Evolutionary conservation across 2,888 invertebrate species (phyloP), one percentile per base, ranked within the genome.

Genomic region (Lomographa bimaculata): DNA sequence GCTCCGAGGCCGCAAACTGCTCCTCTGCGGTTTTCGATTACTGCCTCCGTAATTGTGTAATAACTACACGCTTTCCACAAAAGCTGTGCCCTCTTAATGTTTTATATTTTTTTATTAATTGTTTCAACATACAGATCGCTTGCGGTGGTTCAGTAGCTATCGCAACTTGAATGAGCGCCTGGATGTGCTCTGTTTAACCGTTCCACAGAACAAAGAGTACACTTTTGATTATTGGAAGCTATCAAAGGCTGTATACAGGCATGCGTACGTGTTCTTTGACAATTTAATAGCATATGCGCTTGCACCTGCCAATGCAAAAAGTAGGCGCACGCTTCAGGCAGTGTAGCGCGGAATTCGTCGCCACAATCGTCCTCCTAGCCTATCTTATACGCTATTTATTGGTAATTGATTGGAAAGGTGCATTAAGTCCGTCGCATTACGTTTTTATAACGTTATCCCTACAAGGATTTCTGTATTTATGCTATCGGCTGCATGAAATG

Each of bases 361-460:
- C 79, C 74, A 71, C 73, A 57, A 60, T 70, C 70, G 63, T 71
- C 71, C 65, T 73, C 62, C 71, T 80, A 66, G 80, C 69, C 81
- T 78, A 82, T 81, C 78, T 79, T 81, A 79, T 78, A 75, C 73
- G 80, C 82, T 79, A 81, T 85, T 86, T 86, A 85, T 83, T 79
- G 77, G 72, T 85, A 85, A 85, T 85, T 86, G 86, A 86, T 86
- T 83, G 82, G 71, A 84, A 86, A 86, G 85, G 83, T 85, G 85
- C 76, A 74, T 69, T 70, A 67, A 62, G 63, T 64, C 62, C 63
- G 64, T 63, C 60, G n/a, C 54, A 61, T 63, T 61, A 66, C 59
- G 60, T 71, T 79, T 75, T 79, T 79, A 67, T 71, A 68, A 63
- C 53, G 49, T 50, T 52, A 46, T 54, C 72, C 72, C 57, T 71